These are phyloP conservation scores for Siniperca knerii DNA, from an alignment of 2,113 vertebrate species.

Conservation along the genomic window DNA sequence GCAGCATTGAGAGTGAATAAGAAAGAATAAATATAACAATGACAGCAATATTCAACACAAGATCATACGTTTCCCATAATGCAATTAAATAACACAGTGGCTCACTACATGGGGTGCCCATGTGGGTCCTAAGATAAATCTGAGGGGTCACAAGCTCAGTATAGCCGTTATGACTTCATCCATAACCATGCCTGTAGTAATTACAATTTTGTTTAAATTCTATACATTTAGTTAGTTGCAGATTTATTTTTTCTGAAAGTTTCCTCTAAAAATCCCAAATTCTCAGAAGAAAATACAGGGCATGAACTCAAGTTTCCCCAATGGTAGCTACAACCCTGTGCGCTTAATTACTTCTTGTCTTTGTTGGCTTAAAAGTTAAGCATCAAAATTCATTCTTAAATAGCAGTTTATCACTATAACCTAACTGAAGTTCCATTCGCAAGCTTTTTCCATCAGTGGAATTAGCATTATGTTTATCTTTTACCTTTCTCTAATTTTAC, in stretches of 20 bases:
- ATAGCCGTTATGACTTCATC: too few relatives aligned
- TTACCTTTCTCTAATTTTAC: neutral
- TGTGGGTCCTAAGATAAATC: neutral
- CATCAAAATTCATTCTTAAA: neutral
- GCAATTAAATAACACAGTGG: neutral
- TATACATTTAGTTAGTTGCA: neutral
- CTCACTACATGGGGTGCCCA: neutral
- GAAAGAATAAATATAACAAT: neutral
- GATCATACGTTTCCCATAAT: neutral
- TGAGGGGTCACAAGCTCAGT: neutral
- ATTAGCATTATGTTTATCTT: neutral
- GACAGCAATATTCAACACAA: too few relatives aligned
- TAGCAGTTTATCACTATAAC: too few relatives aligned
- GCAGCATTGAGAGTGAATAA: neutral
- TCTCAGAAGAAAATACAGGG: neutral
- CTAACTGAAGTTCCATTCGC: too few relatives aligned
- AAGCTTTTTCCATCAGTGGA: neutral
- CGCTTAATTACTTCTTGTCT: neutral
- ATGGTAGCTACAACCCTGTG: too few relatives aligned
- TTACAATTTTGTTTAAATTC: neutral
- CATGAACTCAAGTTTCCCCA: too few relatives aligned
- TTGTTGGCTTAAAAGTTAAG: neutral
- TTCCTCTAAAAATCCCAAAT: neutral
- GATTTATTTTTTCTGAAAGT: neutral
- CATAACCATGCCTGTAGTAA: too few relatives aligned